Conservation (phyloP, 2,113 vertebrate genomes). For the Bos javanicus region DNA sequence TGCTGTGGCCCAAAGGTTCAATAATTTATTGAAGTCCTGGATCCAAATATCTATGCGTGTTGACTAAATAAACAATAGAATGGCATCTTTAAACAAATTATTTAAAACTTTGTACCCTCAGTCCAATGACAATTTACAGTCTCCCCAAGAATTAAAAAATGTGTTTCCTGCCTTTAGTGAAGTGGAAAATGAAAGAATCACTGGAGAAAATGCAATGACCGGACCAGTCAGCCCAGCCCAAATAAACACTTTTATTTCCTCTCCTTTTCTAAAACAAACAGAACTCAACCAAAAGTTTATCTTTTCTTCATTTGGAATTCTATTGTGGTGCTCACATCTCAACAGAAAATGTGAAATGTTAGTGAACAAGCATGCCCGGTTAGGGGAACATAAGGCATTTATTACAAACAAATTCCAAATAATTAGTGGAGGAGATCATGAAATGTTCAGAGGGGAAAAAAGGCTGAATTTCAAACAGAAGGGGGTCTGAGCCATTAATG, state of each 20-base stretch:
- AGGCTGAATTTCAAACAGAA: constrained; percentile 75
- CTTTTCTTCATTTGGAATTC: constrained; percentile 78
- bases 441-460: constrained; percentile 67
- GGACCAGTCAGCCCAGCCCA: not conserved
- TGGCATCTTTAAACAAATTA: constrained; percentile 8
- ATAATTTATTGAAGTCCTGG: not conserved
- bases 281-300: constrained; percentile 64
- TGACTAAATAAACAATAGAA: not conserved
- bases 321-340: constrained; percentile 70
- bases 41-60: not conserved
- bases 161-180: constrained; percentile 53
- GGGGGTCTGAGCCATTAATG: constrained; percentile 73
- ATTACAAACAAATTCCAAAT: constrained; percentile 85
- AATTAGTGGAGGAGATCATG: constrained; percentile 83
- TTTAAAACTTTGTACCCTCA: not conserved
- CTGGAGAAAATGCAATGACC: not conserved
- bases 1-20: not conserved
- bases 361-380: constrained; percentile 57
- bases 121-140: constrained; percentile 41
- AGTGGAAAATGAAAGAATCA: constrained; percentile 60
- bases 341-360: constrained; percentile 68
- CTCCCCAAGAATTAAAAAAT: not conserved
- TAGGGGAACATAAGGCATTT: constrained; percentile 84
- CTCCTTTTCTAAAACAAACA: constrained; percentile 71
- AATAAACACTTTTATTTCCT: constrained; percentile 72